phyloP scores from a whole-genome alignment of 1,140 invertebrate species.

The Temnothorax curvispinosus region DNA sequence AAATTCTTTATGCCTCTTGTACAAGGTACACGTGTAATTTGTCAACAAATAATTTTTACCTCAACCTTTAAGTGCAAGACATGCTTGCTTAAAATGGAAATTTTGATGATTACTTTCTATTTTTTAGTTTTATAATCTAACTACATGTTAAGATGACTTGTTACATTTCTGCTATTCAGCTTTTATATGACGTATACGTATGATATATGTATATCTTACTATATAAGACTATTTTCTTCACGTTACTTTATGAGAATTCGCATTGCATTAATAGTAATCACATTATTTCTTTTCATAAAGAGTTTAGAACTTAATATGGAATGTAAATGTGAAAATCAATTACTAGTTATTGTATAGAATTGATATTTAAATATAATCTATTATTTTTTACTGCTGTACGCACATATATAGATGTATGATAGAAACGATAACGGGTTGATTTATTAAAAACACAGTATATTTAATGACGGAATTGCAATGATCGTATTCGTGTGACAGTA shows the following conservation, averaged over 20 bases:
- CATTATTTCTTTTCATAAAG: background rate
- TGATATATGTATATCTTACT: background rate
- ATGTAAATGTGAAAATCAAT: slow-evolving; percentile 11
- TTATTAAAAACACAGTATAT: slow-evolving; percentile 13
- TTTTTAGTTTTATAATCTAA: background rate
- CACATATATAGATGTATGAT: background rate
- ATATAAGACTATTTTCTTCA: background rate
- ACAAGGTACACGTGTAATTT: background rate
- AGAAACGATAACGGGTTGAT: background rate
- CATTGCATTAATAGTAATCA: background rate
- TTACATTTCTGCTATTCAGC: slow-evolving; percentile 7
- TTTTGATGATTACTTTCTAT: background rate
- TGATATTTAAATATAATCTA: slow-evolving; percentile 30
- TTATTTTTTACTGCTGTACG: slow-evolving; percentile 46
- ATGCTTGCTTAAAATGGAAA: slow-evolving; percentile 6
- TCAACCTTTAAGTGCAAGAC: background rate
- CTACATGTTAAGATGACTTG: background rate
- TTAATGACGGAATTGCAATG: background rate
- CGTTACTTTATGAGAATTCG: background rate
- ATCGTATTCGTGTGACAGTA: slow-evolving; percentile 15
- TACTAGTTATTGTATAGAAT: slow-evolving; percentile 6
- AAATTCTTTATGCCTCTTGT: background rate
- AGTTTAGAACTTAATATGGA: slow-evolving; percentile 34
- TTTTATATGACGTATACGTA: slow-evolving; percentile 27
- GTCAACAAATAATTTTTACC: slow-evolving; percentile 2